A percentile compares a stretch with the other conserved stretches of the same genome.
These are phyloP conservation scores for Fratercula arctica DNA, from an alignment of 2,797 vertebrate genomes.

Conservation along the genomic window DNA sequence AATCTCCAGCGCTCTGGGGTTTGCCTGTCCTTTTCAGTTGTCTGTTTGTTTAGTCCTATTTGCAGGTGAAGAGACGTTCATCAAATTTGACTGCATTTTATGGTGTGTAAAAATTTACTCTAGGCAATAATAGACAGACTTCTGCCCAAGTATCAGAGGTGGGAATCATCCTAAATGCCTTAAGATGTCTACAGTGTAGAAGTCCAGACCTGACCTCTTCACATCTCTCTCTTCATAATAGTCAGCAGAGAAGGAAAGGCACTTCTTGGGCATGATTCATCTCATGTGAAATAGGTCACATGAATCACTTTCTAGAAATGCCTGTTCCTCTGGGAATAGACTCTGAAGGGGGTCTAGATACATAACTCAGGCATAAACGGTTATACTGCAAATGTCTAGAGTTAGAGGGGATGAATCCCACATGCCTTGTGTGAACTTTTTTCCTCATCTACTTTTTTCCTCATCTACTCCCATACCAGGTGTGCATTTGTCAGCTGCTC, in stretches of 20 bases:
- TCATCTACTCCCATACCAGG: neutral
- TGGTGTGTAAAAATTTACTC: neutral
- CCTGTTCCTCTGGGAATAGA: neutral
- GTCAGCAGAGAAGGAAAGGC: neutral
- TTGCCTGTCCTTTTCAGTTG: neutral
- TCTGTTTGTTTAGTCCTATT: neutral
- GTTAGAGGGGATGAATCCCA: neutral
- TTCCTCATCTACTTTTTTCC: neutral
- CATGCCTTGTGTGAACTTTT: neutral
- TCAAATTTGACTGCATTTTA: constrained; percentile 21
- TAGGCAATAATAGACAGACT: neutral
- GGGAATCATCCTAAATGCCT: neutral
- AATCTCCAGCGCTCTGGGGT: neutral
- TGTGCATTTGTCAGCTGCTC: neutral
- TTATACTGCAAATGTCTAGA: neutral
- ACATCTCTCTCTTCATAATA: neutral
- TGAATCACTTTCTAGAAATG: neutral
- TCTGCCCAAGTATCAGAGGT: neutral
- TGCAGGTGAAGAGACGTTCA: neutral
- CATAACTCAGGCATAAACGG: neutral
- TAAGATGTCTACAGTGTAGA: neutral
- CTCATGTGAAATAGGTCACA: neutral
- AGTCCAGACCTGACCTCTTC: constrained; percentile 7
- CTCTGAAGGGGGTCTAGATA: neutral
- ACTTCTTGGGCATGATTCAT: neutral